Conservation (phyloP, 2,888 invertebrate genomes). For the Diploptera punctata region DNA sequence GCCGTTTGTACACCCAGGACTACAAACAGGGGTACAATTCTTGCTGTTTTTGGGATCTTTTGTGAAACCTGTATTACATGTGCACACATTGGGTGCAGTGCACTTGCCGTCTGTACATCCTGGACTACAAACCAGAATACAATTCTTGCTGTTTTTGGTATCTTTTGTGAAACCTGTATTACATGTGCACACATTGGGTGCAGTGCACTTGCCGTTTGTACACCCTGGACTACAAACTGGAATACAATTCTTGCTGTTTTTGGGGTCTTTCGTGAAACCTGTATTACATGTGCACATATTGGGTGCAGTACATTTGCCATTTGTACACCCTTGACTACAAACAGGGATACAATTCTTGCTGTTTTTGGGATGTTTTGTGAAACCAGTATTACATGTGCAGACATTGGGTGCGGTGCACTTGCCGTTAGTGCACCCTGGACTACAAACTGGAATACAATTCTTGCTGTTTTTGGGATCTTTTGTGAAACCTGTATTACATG, state of each 20-base stretch:
- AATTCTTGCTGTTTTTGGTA: constrained; percentile 35
- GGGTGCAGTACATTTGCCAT: constrained; percentile 54
- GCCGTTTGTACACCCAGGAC: constrained; percentile 15
- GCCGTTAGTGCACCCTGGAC: constrained; percentile 35
- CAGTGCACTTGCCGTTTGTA: constrained; percentile 17
- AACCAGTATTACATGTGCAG: constrained; percentile 45
- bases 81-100: constrained; percentile 55
- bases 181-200: constrained; percentile 42
- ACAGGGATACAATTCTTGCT: constrained; percentile 47
- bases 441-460: neutral
- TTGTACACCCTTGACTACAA: constrained; percentile 49
- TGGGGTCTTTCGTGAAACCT: constrained; percentile 13
- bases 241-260: neutral
- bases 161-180: constrained; percentile 40
- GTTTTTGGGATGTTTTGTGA: constrained; percentile 12
- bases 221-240: constrained; percentile 31
- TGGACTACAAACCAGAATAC: constrained; percentile 49
- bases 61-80: constrained; percentile 55
- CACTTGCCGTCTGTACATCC: constrained; percentile 52
- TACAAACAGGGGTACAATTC: constrained; percentile 25
- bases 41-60: constrained; percentile 18
- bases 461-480: neutral
- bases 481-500: constrained; percentile 39
- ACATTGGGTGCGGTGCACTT: constrained; percentile 38
- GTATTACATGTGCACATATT: constrained; percentile 57